Conservation (phyloP, 2,888 invertebrate species). For the Nineta flava region DNA sequence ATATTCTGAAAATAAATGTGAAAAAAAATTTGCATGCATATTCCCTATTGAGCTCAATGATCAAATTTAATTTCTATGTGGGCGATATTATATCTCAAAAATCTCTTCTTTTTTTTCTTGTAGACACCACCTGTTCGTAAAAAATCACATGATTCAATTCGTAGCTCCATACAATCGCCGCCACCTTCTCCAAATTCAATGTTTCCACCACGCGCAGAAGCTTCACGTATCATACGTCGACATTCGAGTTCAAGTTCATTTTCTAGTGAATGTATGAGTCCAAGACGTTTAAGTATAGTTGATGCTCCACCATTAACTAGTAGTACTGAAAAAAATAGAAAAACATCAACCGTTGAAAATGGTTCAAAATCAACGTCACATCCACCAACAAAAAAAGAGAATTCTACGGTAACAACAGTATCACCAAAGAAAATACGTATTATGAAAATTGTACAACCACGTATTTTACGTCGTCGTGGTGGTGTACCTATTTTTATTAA, state of each 20-base stretch:
- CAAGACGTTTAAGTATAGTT: slow-evolving; percentile 35
- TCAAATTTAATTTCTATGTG: not conserved
- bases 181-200: slow-evolving; percentile 44
- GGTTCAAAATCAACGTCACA: slow-evolving; percentile 5
- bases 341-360: no score
- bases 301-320: not conserved
- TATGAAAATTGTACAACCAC: slow-evolving; percentile 6
- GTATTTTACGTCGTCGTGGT: slow-evolving; percentile 10
- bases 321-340: not conserved
- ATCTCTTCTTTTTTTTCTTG: slow-evolving; percentile 4
- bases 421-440: slow-evolving; percentile 3
- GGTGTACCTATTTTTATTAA: slow-evolving; percentile 8
- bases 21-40: no score
- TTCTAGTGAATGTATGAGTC: slow-evolving; percentile 52
- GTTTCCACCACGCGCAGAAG: slow-evolving; percentile 49
- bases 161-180: slow-evolving; percentile 23
- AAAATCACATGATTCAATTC: slow-evolving; percentile 25
- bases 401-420: not conserved
- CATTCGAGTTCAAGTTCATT: slow-evolving; percentile 67
- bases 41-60: no score
- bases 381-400: not conserved
- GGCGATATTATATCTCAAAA: not conserved
- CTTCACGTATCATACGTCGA: slow-evolving; percentile 63
- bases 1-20: no score
- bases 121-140: slow-evolving; percentile 17